phyloP scores from a whole-genome alignment of 2,113 vertebrate genomes.

The cat (Felis catus) region F.catus_Fca126_mat1.0 CM031420.1:64709501-64710000 shows the following conservation, averaged over 20 bases:
- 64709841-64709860: neutral
- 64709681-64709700: neutral
- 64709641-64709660: neutral
- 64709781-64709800: neutral
- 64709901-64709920: neutral
- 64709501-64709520: neutral
- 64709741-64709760: conserved; percentile 5
- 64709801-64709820: neutral
- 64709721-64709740: neutral
- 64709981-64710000: neutral
- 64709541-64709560: neutral
- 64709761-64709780: neutral
- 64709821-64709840: neutral
- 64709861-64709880: neutral
- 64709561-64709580: neutral
- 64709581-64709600: neutral
- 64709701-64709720: neutral
- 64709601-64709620: neutral
- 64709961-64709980: neutral
- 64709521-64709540: neutral
- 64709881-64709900: neutral
- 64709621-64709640: neutral
- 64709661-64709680: neutral
- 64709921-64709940: neutral
- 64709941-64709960: neutral